Evolutionary conservation across 2,888 invertebrate genomes (phyloP), one percentile per base, ranked within the genome.

Genomic region (Cerastoderma edule): DNA sequence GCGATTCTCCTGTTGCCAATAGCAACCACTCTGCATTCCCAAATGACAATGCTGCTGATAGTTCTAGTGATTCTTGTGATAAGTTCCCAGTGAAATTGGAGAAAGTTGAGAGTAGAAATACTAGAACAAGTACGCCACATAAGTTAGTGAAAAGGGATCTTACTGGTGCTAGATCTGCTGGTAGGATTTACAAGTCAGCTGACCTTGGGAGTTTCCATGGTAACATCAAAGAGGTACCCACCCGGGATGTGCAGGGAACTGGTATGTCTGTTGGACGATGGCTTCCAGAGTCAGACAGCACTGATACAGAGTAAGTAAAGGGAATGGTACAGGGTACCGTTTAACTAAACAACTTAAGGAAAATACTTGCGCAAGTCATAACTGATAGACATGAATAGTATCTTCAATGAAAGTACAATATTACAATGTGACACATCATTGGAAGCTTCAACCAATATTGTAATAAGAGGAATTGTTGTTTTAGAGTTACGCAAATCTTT

Each of bases 1-100:
- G 50, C 35, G n/a, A 60, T 5, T 32, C 33, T n/a, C 13, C 53
- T 24, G 27, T 24, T 8, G 53, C 22, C 1, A 56, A 32, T 10
- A 19, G n/a, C n/a, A n/a, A 5, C 8, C 13, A 56, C 13, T 30
- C 27, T 56, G 24, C 24, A 5, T 13, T 24, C 2, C 22, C 22
- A 27, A 24, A 53, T 13, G 24, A 24, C 19, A 32, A 57, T n/a
- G 32, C n/a, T 6, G 32, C 33, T 10, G 35, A 44, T 39, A 69
- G 72, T 50, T 69, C 74, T 8, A 57, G 65, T n/a, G 65, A 69
- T 30, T 70, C 70, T 32, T 75, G 72, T 72, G 77, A 82, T 71
- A 79, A 67, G 53, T 28, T 66, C 24, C 79, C 72, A 13, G 75
- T 72, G 2, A 82, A 82, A 76, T 72, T 75, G 50, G 78, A 71